Percentiles rank a stretch among this genome's conserved stretches.
Evolutionary conservation across 2,113 vertebrate species (phyloP).

Genomic region (Hyperopisus bebe): DNA sequence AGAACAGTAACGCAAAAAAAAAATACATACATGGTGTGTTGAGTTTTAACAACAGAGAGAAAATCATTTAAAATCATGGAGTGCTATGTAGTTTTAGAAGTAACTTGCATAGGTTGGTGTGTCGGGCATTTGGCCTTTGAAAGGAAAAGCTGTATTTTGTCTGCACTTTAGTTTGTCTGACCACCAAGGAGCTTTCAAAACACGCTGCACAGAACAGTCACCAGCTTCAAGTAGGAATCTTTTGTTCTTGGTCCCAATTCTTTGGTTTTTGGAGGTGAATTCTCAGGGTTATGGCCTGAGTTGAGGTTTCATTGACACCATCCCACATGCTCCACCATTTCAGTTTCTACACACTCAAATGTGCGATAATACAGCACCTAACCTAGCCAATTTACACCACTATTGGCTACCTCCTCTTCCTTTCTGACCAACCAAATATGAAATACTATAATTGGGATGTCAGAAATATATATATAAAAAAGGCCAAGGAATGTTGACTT

Average conservation of each 20-base stretch:
- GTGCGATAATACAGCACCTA: not conserved
- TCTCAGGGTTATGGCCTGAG: not conserved
- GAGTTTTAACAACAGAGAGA: slow-evolving; percentile 39
- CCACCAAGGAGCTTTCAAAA: not conserved
- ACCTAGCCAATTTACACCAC: not conserved
- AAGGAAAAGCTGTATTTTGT: not conserved
- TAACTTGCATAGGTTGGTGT: not conserved
- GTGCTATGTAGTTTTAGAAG: not conserved
- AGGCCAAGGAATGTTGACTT: not conserved
- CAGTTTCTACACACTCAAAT: not conserved
- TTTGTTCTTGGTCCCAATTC: not conserved
- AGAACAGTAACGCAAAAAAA: not conserved
- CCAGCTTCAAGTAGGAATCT: slow-evolving; percentile 8
- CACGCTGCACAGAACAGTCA: not conserved
- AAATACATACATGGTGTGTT: slow-evolving; percentile 28
- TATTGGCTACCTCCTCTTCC: not conserved
- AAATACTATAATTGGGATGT: not conserved
- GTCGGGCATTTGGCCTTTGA: not conserved
- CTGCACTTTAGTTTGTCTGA: not conserved
- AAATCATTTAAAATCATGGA: not conserved
- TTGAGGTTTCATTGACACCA: not conserved
- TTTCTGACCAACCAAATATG: not conserved
- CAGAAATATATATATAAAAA: not conserved
- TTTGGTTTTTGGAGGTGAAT: not conserved
- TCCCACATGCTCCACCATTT: not conserved